A percentile compares a stretch with the other conserved stretches of the same genome.
Conservation (phyloP, 53 echinoderm and acorn worm species). For the Glandiceps talaboti region DNA sequence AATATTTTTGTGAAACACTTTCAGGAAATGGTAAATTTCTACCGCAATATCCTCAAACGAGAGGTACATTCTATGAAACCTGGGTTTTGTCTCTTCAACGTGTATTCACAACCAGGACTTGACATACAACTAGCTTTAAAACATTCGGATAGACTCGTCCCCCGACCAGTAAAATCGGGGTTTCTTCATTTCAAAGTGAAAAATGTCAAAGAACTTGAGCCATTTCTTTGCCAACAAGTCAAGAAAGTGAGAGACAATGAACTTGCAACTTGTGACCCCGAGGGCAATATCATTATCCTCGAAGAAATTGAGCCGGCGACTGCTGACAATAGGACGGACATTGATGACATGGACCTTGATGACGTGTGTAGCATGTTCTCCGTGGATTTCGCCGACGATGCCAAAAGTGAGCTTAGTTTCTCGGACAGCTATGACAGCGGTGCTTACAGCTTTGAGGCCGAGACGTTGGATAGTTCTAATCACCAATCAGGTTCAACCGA, state of each 20-base stretch:
- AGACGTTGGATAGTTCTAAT: neutral
- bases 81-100: neutral
- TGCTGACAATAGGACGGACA: neutral
- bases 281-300: neutral
- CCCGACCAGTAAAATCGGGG: neutral
- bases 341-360: neutral
- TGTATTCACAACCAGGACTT: neutral
- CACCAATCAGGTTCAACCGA: neutral
- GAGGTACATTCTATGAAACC: neutral
- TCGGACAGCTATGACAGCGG: neutral
- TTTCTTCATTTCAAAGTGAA: neutral
- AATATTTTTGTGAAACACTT: neutral
- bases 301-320: neutral
- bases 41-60: neutral
- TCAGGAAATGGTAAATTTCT: neutral
- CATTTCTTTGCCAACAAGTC: neutral
- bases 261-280: neutral
- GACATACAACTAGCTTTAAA: neutral
- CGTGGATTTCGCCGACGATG: neutral
- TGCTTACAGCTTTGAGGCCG: neutral
- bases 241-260: neutral
- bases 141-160: neutral
- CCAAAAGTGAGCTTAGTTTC: neutral
- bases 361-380: neutral
- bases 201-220: neutral